Evolutionary conservation across 2,113 vertebrate genomes (phyloP), one percentile per base, ranked within the genome.

Genomic region (Pedetes capensis): DNA sequence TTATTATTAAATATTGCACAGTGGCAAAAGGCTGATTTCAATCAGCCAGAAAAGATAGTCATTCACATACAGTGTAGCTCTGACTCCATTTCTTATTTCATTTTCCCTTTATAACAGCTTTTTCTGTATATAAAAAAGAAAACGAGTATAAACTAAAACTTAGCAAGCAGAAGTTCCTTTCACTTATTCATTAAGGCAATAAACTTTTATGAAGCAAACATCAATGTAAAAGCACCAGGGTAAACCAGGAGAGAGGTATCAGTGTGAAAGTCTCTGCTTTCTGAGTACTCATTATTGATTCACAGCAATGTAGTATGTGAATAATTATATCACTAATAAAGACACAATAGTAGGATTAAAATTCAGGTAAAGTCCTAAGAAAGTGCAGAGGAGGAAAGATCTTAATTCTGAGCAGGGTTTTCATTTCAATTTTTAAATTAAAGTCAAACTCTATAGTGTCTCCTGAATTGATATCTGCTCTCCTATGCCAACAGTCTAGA

Each of bases 351-450:
- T 16, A 59, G 44, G 20, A 75, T 92, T 94, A 92, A 91, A 11
- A 76, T 55, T 87, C 25, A 68, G 18, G 12, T 69, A 89, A 87
- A 80, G 44, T 81, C 16, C 42, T 66, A 83, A 81, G 44, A 64
- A 95, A 86, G 42, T 64, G 83, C 76, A 87, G 42, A 57, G 39
- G n/a, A 79, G 20, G 72, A 57, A 89, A 66, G 3, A 71, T 75
- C 79, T 91, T 61, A 83, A 82, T 84, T 96, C 29, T 61, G 47
- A 84, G 39, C 17, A 81, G 47, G 25, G 18, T 90, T 95, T 94
- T 91, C 59, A 59, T 74, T 95, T 93, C 18, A 17, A 82, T 94
- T 94, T 92, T 95, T 78, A 90, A 96, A 92, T 96, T 89, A 96
- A 92, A 94, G 89, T 78, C 25, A 91, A 82, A 79, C 69, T 96